Base-by-base conservation (phyloP, 2,797 vertebrate genomes). In the Synaphobranchus kaupii region DNA sequence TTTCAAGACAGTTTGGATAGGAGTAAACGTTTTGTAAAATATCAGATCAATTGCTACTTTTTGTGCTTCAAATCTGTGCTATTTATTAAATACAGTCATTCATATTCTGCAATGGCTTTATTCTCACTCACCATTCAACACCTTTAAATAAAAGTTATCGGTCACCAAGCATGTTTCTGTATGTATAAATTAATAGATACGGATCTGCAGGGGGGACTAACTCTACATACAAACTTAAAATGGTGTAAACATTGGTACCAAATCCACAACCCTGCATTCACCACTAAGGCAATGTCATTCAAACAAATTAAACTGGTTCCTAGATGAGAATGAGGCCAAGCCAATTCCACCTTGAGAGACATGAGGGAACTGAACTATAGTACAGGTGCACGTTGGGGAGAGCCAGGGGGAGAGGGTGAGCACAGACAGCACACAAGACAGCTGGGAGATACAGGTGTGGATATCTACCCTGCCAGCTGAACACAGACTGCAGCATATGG, bases 361-460 rank as follows among this genome's bases (percentile, higher is more conserved):
- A n/a, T 4, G 22, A 25, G 78, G 78, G 25, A 48, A 50, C 20
- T 25, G 44, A 81, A 76, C 71, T 17, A 76, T 13, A 76, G 71
- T 44, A 80, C 2, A 48, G 25, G 58, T 28, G n/a, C 9, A 25
- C 20, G 20, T 22, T 39, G 76, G 54, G 54, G 20, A 44, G 20
- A 54, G 17, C 20, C 81, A 52, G 47, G 50, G 63, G 48, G 44
- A 52, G 76, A 10, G 44, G 47, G 87, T 80, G 34, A 84, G 89
- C 47, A 47, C 50, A 73, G 44, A 89, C 68, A 90, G 60, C 88
- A 87, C 87, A 84, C 71, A 39, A 90, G 92, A 92, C 92, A 93
- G 92, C 93, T 93, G 94, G 93, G 87, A 85, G 85, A 91, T 91
- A 92, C 93, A 94, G 93, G 93, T 91, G 92, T 87, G 86, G 86